Evolutionary conservation across 2,797 vertebrate species (phyloP), one percentile per base, ranked within the genome.

Genomic region (Dipus sagitta): DNA sequence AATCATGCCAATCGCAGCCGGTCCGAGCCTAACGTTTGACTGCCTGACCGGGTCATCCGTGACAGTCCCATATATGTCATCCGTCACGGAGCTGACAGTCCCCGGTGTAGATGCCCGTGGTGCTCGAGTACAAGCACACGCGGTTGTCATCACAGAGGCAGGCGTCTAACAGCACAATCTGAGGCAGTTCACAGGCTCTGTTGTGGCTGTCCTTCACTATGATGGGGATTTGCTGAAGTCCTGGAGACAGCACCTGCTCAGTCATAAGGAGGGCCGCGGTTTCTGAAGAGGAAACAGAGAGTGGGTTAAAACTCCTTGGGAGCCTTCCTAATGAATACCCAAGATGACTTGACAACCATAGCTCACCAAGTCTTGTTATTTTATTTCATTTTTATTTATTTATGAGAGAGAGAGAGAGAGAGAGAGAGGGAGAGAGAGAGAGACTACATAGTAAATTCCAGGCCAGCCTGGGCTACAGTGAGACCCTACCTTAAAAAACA

Each of bases 1-100:
- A 26, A 98, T 98, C 95, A 98, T 96, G 78, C 97, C 98, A 21
- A 98, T 98, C 12, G 97, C 98, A 79, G 97, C 87, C 3, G 96
- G 95, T 0, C 98, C 98, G 1, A 98, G 98, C 1, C 96, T 67
- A 34, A 95, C 96, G 23, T 97, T 97, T 11, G 95, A 96, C 13
- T 62, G 75, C n/a, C 54, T 38, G 23, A 52, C 11, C 28, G 32
- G 74, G 64, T 95, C 79, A 0, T 93, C 94, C 77, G 93, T 92
- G 83, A 82, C 58, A 24, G 77, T 24, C 8, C 93, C 93, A 5
- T 94, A 30, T 0, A 32, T 20, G 38, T 92, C 82, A 30, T 65
- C 54, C 0, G 95, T 95, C 3, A 67, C 26, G 0, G 85, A 87
- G 85, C 17, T 83, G 60, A 79, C 0, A n/a, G 0, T 86, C 96